These are phyloP conservation scores for Liposcelis brunnea DNA, from an alignment of 2,888 invertebrate genomes.

Conservation along the genomic window DNA sequence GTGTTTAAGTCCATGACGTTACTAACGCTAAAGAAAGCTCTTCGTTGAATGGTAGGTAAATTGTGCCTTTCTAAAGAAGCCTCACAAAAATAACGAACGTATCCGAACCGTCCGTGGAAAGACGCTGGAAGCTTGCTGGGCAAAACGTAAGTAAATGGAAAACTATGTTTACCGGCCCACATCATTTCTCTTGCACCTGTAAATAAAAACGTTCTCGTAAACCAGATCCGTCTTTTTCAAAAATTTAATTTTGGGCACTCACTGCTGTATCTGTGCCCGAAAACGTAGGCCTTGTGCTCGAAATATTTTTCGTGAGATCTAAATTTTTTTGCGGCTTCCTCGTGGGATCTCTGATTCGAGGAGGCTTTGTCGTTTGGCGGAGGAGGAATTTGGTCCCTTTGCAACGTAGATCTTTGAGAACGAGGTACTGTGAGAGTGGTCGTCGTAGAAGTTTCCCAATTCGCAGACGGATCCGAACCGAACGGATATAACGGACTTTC, in stretches of 20 bases:
- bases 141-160: slow-evolving; percentile 20
- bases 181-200: slow-evolving; percentile 20
- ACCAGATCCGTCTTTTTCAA: background rate
- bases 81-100: slow-evolving; percentile 22
- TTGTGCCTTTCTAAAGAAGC: slow-evolving; percentile 19
- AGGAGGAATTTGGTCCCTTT: slow-evolving; percentile 4
- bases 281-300: slow-evolving; percentile 20
- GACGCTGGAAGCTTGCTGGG: slow-evolving; percentile 20
- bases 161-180: slow-evolving; percentile 19
- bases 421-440: slow-evolving; percentile 8
- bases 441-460: slow-evolving; percentile 9
- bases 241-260: slow-evolving; percentile 13
- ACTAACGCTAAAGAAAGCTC: slow-evolving; percentile 19
- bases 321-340: slow-evolving; percentile 13
- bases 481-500: background rate
- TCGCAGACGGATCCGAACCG: background rate
- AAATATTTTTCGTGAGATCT: slow-evolving; percentile 20
- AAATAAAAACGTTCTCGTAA: background rate
- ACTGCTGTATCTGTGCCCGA: slow-evolving; percentile 22
- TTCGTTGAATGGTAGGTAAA: slow-evolving; percentile 17
- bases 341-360: background rate
- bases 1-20: slow-evolving; percentile 20
- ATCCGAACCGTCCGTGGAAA: slow-evolving; percentile 20
- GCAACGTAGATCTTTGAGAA: slow-evolving; percentile 10
- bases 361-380: background rate